A percentile compares a stretch with the other conserved stretches of the same genome.
Conservation (phyloP, 2,888 invertebrate genomes). For the Idaea straminata region DNA sequence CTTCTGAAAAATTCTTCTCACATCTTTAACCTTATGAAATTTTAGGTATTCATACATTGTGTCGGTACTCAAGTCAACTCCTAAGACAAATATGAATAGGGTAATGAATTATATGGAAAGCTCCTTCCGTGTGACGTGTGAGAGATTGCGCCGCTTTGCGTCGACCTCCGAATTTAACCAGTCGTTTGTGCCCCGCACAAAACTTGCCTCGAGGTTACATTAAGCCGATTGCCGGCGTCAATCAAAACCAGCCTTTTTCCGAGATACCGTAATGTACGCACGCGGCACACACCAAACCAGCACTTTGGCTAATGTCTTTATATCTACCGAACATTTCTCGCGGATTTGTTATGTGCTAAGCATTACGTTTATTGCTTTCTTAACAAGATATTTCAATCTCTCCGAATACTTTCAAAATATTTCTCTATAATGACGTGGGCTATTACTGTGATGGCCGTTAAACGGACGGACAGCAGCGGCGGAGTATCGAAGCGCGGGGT, state of each 20-base stretch:
- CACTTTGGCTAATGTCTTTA: slow-evolving; percentile 51
- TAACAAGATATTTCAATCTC: slow-evolving; percentile 39
- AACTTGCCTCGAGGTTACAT: slow-evolving; percentile 78
- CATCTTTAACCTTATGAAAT: slow-evolving; percentile 29
- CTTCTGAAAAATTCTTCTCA: slow-evolving; percentile 25
- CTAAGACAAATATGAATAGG: slow-evolving; percentile 78
- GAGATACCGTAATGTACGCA: slow-evolving; percentile 56
- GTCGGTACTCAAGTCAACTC: slow-evolving; percentile 54
- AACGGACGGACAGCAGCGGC: slow-evolving; percentile 30
- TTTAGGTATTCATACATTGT: slow-evolving; percentile 38
- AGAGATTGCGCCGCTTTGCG: slow-evolving; percentile 77
- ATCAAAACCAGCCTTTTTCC: slow-evolving; percentile 75
- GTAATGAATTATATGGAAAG: slow-evolving; percentile 78
- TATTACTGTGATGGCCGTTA: slow-evolving; percentile 55
- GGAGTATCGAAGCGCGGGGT: slow-evolving; percentile 58
- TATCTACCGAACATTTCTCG: slow-evolving; percentile 28
- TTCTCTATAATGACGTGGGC: slow-evolving; percentile 53
- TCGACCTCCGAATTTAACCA: slow-evolving; percentile 78
- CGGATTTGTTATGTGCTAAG: slow-evolving; percentile 37
- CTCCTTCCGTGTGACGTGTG: slow-evolving; percentile 74
- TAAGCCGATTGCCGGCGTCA: slow-evolving; percentile 78
- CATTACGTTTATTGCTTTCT: slow-evolving; percentile 41
- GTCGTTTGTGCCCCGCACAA: slow-evolving; percentile 70
- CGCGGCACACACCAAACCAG: slow-evolving; percentile 37
- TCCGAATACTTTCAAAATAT: slow-evolving; percentile 41